Base-by-base conservation (phyloP, 2,797 vertebrate species). In the Neomorphus geoffroyi region DNA sequence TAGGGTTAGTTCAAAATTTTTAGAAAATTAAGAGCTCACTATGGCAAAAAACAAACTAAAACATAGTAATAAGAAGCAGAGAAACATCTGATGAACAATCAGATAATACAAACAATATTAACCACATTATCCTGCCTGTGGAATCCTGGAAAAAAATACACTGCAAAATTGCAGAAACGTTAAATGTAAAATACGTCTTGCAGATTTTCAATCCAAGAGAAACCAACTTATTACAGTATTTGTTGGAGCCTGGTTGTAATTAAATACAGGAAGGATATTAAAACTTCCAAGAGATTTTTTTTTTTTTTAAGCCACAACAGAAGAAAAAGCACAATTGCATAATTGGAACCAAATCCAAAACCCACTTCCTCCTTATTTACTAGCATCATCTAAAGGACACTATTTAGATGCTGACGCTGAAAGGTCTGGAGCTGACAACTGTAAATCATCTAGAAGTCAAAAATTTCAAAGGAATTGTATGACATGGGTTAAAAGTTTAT, bases 331-430 rank as follows among this genome's bases (percentile, higher is more conserved):
- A 96, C 96, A 97, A 97, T 96, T 97, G 91, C 96, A 94, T 98
- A 98, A 98, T 97, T 98, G 96, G 96, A 98, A 98, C 97, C 98
- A 98, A 97, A 98, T 97, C 96, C 95, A 96, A 96, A 98, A 98
- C 95, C 98, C 98, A 98, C 97, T 98, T 98, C 98, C 98, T 98
- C 97, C 84, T 97, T 97, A 97, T 97, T 98, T 97, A 98, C 97
- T 95, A 96, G 96, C 97, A 98, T 97, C 97, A 98, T 98, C 96
- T 98, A 97, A 98, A 97, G 96, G 97, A 97, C 93, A 97, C 96
- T 95, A 84, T 97, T 98, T 97, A 97, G 93, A 97, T 94, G 95
- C 97, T 96, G 97, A 96, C 94, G 95, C 97, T 96, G 97, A 96
- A 96, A 96, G 92, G 92, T 96, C 94, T 96, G 88, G 70, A 97